These are phyloP conservation scores for Garra rufa DNA, from an alignment of 2,113 vertebrate species.

Conservation along the genomic window DNA sequence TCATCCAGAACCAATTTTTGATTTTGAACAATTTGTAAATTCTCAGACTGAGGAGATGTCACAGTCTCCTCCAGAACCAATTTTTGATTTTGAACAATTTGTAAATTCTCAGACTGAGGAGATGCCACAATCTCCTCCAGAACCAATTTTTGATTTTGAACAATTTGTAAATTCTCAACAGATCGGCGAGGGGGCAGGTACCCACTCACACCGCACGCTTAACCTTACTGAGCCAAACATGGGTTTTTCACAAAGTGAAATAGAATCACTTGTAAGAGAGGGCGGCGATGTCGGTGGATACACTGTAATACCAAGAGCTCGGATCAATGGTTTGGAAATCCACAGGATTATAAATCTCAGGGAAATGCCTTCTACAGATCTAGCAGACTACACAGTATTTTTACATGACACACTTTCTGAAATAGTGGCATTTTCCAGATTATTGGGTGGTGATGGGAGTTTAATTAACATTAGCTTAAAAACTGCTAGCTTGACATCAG, in stretches of 20 bases:
- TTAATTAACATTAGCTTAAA: background rate
- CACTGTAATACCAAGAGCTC: background rate
- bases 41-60: no score
- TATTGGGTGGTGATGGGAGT: background rate
- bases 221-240: background rate
- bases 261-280: background rate
- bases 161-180: background rate
- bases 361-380: background rate
- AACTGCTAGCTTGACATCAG: background rate
- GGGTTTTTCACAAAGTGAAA: background rate
- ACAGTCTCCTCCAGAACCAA: no score
- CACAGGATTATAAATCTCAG: background rate
- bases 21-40: no score
- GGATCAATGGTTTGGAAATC: background rate
- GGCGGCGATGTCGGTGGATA: background rate
- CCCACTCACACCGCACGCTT: background rate
- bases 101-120: no score
- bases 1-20: no score
- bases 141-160: background rate
- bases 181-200: background rate
- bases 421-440: background rate
- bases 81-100: no score
- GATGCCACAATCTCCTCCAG: accelerated
- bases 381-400: background rate
- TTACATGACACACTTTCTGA: background rate